These are phyloP conservation scores for Anguilla anguilla DNA, from an alignment of 2,797 vertebrate genomes.

Conservation along the genomic window DNA sequence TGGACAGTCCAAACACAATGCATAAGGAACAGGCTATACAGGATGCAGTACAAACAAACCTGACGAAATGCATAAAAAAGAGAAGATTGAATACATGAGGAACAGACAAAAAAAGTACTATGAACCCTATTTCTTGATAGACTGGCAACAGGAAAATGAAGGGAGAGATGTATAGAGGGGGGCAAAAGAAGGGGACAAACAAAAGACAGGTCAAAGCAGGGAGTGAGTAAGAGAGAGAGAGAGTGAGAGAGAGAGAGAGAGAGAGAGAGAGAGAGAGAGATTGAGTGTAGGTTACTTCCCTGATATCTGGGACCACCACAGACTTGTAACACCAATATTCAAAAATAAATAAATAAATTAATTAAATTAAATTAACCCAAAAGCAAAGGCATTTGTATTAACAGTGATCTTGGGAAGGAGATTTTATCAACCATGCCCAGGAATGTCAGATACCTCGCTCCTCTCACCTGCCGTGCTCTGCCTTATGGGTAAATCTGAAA, in stretches of 20 bases:
- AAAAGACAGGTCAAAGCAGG: constrained; percentile 29
- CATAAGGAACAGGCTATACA: not conserved
- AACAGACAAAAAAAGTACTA: not conserved
- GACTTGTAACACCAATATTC: not conserved
- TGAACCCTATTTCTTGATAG: not conserved
- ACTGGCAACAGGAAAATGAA: not conserved
- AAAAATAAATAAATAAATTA: no score
- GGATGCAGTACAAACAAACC: not conserved
- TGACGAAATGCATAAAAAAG: not conserved
- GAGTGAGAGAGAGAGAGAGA: constrained; percentile 26
- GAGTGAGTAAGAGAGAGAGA: constrained; percentile 29
- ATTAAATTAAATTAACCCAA: not conserved
- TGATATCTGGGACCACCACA: no score
- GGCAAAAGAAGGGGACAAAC: not conserved
- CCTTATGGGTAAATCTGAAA: not conserved
- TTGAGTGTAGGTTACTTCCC: not conserved
- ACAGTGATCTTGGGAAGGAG: not conserved
- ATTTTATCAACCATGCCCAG: not conserved
- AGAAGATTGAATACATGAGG: not conserved
- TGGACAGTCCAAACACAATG: not conserved
- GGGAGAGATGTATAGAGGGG: not conserved
- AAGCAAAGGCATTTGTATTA: not conserved
- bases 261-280: constrained; percentile 24
- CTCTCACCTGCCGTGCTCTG: not conserved
- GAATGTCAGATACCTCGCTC: not conserved